phyloP scores from a whole-genome alignment of 2,888 invertebrate genomes.

The Parnassius apollo region DNA sequence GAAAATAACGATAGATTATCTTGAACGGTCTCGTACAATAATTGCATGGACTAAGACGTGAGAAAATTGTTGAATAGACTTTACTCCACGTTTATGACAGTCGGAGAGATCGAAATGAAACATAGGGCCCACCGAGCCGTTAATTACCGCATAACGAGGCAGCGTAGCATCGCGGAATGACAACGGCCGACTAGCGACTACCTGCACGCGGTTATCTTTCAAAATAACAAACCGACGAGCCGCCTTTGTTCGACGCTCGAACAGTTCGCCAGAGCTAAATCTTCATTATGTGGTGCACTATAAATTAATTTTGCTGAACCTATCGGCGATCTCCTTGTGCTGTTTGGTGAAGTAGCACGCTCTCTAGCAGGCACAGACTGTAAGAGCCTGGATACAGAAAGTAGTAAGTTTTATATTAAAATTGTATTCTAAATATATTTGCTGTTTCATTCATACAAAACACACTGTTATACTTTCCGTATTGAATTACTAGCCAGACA shows the following conservation, averaged over 20 bases:
- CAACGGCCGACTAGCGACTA: conserved; percentile 51
- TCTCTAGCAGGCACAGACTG: neutral
- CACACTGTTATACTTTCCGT: no score
- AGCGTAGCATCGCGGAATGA: conserved; percentile 46
- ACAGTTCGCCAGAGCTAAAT: conserved; percentile 58
- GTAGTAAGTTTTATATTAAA: neutral
- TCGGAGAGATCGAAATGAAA: conserved; percentile 23
- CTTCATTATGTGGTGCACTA: conserved; percentile 65
- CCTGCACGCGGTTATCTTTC: conserved; percentile 59
- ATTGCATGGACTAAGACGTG: conserved; percentile 16
- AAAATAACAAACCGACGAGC: conserved; percentile 59
- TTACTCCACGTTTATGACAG: conserved; percentile 23
- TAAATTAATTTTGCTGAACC: conserved; percentile 56
- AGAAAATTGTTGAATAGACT: conserved; percentile 19
- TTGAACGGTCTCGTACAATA: conserved; percentile 14
- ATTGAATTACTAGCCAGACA: no score
- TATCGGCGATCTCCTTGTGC: conserved; percentile 64
- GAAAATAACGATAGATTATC: conserved; percentile 21
- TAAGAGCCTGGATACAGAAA: no score
- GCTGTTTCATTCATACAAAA: no score
- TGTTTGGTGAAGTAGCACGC: conserved; percentile 31
- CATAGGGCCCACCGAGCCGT: conserved; percentile 29
- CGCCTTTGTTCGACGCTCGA: conserved; percentile 51
- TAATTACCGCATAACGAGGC: conserved; percentile 38
- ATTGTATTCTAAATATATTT: conserved; percentile 1